phyloP scores from a whole-genome alignment of 2,888 invertebrate species.

The Helobdella robusta region DNA sequence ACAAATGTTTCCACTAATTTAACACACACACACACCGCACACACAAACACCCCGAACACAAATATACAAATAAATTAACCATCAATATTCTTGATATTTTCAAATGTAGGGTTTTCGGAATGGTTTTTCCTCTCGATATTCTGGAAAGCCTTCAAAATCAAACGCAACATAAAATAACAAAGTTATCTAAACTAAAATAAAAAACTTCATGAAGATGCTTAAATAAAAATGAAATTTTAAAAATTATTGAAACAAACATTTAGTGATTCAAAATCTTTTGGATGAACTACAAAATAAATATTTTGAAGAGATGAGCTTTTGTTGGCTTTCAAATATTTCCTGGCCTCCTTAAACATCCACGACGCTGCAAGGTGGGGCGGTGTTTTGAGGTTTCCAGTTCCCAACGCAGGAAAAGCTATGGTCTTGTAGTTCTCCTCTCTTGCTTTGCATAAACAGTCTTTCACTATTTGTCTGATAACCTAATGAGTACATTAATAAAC shows the following conservation, averaged over 20 bases:
- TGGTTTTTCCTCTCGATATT: no score
- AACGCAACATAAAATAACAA: no score
- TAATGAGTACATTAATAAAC: not conserved
- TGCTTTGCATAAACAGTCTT: conserved; percentile 36
- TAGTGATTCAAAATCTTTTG: conserved; percentile 31
- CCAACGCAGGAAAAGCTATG: conserved; percentile 41
- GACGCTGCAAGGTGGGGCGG: conserved; percentile 37
- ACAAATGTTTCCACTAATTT: no score
- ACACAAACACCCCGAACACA: no score
- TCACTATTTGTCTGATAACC: not conserved
- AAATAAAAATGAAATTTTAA: no score
- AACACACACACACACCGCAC: no score
- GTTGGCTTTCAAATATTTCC: conserved; percentile 33
- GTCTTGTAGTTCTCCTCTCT: conserved; percentile 33
- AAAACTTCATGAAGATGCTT: no score
- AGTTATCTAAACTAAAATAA: no score
- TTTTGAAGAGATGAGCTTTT: conserved; percentile 32
- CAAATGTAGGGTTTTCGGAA: no score
- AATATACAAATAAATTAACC: no score
- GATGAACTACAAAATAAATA: conserved; percentile 36
- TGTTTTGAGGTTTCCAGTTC: conserved; percentile 40
- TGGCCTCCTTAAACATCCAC: conserved; percentile 32
- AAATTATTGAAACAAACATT: conserved; percentile 6
- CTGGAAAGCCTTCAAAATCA: no score
- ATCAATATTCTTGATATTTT: no score